These are phyloP conservation scores for Lapara coniferarum DNA, from an alignment of 2,888 invertebrate genomes.

Conservation along the genomic window DNA sequence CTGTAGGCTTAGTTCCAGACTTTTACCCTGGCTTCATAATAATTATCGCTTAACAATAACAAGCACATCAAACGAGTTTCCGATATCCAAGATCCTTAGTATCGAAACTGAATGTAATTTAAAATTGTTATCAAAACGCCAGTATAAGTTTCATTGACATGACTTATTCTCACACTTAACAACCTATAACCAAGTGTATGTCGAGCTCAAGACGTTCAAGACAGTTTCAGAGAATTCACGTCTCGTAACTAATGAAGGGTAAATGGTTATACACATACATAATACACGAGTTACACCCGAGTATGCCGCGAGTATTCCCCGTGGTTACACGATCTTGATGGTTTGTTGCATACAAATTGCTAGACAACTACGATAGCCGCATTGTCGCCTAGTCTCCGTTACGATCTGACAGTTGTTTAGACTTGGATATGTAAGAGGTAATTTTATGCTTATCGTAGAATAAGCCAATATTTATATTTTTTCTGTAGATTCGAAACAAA, in stretches of 20 bases:
- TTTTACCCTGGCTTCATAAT: no score
- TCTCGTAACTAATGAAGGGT: slow-evolving; percentile 8
- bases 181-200: no score
- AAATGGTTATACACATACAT: slow-evolving; percentile 8
- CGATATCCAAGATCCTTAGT: neutral
- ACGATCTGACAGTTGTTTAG: slow-evolving; percentile 58
- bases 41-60: neutral
- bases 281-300: slow-evolving; percentile 18
- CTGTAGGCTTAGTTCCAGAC: no score
- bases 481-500: no score
- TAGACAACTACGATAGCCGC: slow-evolving; percentile 46
- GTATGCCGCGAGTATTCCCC: slow-evolving; percentile 39
- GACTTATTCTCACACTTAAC: no score
- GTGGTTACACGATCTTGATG: slow-evolving; percentile 37
- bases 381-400: slow-evolving; percentile 52
- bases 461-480: no score
- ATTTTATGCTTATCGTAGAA: no score
- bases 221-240: neutral
- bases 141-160: no score
- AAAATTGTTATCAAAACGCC: no score
- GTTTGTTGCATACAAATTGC: slow-evolving; percentile 41
- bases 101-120: no score
- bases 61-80: neutral
- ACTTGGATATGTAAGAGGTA: slow-evolving; percentile 2
- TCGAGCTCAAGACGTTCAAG: neutral